These are phyloP conservation scores for Gambusia affinis DNA, from an alignment of 2,113 vertebrate species.

Conservation along the genomic window DNA sequence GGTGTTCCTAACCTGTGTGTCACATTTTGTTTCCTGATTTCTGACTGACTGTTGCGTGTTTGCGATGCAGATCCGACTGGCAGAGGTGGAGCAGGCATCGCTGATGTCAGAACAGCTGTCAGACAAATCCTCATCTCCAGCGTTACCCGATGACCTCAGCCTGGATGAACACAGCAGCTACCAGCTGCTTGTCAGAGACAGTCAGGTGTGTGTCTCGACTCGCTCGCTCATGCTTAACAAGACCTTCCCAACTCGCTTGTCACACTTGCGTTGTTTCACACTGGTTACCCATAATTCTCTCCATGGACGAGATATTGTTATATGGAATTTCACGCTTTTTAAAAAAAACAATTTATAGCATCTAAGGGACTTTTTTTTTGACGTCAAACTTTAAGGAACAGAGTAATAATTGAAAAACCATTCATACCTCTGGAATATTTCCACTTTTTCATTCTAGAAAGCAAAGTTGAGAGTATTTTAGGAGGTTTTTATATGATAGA, in stretches of 20 bases:
- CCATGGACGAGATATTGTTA: not conserved
- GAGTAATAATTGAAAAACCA: too few species aligned
- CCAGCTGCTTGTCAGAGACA: slow-evolving; percentile 82
- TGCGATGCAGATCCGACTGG: slow-evolving; percentile 86
- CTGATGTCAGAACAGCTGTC: slow-evolving; percentile 89
- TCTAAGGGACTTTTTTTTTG: too few species aligned
- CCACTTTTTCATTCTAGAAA: too few species aligned
- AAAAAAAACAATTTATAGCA: not conserved
- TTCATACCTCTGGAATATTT: too few species aligned
- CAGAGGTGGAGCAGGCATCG: slow-evolving; percentile 94
- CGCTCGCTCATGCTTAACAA: not conserved
- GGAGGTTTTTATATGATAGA: too few species aligned
- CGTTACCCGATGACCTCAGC: slow-evolving; percentile 91
- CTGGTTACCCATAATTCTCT: not conserved
- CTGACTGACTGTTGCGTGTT: not conserved
- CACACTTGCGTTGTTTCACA: not conserved
- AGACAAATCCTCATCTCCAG: slow-evolving; percentile 92
- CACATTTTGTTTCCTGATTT: not conserved
- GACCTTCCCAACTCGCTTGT: not conserved
- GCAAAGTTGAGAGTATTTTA: too few species aligned
- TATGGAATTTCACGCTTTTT: not conserved
- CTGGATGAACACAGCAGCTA: slow-evolving; percentile 86
- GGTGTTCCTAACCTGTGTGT: not conserved
- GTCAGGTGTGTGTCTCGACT: slow-evolving; percentile 76
- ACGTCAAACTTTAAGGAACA: too few species aligned